These are phyloP conservation scores for Brachionus manjavacas DNA, from an alignment of 1,140 invertebrate species.

Conservation along the genomic window DNA sequence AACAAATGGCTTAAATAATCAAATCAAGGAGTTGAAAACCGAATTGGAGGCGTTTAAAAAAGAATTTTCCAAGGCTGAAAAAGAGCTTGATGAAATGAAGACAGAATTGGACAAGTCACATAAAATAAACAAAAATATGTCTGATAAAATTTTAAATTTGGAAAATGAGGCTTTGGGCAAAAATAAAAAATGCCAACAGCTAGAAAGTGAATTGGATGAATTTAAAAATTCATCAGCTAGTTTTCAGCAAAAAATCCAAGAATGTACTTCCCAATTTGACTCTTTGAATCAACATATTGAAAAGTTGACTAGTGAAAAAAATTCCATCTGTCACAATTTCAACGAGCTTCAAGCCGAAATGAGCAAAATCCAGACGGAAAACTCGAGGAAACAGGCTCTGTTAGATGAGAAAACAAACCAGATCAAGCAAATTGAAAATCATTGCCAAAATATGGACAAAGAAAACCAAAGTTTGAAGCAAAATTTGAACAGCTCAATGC, in stretches of 20 bases:
- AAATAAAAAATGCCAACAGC: neutral
- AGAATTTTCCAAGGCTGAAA: conserved; percentile 8
- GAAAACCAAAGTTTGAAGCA: conserved; percentile 24
- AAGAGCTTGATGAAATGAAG: neutral
- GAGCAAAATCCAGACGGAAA: neutral
- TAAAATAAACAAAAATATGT: neutral
- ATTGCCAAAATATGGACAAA: conserved; percentile 28
- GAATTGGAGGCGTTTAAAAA: neutral
- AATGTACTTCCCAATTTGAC: neutral
- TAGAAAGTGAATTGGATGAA: neutral
- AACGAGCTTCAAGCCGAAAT: neutral
- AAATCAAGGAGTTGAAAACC: neutral
- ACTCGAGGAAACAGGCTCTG: neutral
- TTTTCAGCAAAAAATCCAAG: neutral
- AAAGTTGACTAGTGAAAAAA: neutral
- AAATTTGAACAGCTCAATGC: conserved; percentile 11
- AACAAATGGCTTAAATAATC: neutral
- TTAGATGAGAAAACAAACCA: conserved; percentile 7
- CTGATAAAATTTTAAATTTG: neutral
- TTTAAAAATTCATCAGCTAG: neutral
- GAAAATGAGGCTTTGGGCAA: neutral
- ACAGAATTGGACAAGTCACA: neutral
- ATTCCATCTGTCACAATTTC: neutral
- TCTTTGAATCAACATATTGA: neutral
- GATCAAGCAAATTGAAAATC: neutral